These are phyloP conservation scores for Mya arenaria DNA, from an alignment of 1,140 invertebrate species.

Conservation along the genomic window DNA sequence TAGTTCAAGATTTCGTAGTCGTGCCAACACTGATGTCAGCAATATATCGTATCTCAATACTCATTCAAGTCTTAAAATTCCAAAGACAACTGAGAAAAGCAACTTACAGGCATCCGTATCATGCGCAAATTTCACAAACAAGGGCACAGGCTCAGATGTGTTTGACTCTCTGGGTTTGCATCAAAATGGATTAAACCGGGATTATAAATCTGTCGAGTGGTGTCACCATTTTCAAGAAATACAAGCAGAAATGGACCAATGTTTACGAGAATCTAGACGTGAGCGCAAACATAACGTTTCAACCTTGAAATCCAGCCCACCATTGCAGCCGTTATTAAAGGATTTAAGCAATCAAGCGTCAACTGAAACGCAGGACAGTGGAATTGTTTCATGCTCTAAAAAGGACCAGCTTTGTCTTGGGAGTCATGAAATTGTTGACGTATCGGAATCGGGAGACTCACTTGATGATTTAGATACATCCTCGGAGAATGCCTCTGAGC, in stretches of 20 bases:
- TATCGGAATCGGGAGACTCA: slow-evolving; percentile 50
- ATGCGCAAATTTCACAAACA: slow-evolving; percentile 46
- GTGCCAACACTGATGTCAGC: slow-evolving; percentile 24
- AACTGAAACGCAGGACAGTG: background rate
- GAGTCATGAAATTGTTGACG: background rate
- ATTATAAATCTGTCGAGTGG: slow-evolving; percentile 71
- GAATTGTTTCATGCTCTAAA: background rate
- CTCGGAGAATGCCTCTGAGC: slow-evolving; percentile 63
- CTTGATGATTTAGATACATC: slow-evolving; percentile 54
- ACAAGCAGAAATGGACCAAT: slow-evolving; percentile 76
- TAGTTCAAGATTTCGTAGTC: slow-evolving; percentile 36
- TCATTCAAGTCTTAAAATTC: slow-evolving; percentile 46
- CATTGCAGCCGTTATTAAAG: background rate
- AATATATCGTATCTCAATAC: slow-evolving; percentile 6
- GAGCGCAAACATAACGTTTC: slow-evolving; percentile 25
- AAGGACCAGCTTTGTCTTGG: background rate
- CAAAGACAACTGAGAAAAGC: slow-evolving; percentile 6
- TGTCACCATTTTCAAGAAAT: slow-evolving; percentile 75
- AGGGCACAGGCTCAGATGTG: background rate
- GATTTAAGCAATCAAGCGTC: background rate
- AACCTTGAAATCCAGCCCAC: background rate
- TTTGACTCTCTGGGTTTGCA: slow-evolving; percentile 18
- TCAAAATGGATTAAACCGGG: slow-evolving; percentile 48
- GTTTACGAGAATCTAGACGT: slow-evolving; percentile 2
- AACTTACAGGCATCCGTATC: slow-evolving; percentile 42